These are phyloP conservation scores for Neodiprion virginianus DNA, from an alignment of 1,140 invertebrate genomes.

Conservation along the genomic window DNA sequence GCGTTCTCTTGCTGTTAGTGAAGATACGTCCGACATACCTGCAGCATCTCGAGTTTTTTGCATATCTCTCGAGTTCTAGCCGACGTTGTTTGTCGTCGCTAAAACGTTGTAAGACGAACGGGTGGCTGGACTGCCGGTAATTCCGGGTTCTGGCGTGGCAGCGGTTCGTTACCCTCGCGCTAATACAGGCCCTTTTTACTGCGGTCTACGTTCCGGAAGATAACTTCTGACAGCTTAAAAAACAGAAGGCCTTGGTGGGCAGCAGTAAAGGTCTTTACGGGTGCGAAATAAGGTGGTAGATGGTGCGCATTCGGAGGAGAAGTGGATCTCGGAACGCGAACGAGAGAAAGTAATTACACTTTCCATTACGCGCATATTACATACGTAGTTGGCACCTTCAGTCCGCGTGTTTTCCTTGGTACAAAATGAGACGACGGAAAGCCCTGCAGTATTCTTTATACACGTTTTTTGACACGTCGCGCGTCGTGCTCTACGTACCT, in stretches of 20 bases:
- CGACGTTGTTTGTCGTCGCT: neutral
- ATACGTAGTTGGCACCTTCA: neutral
- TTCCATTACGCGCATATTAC: neutral
- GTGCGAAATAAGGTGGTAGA: neutral
- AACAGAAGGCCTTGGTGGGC: neutral
- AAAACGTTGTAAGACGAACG: neutral
- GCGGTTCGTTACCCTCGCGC: conserved; percentile 6
- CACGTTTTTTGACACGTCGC: neutral
- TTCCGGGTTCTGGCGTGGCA: neutral
- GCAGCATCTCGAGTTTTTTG: neutral
- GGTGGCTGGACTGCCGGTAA: neutral
- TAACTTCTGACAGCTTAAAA: conserved; percentile 6
- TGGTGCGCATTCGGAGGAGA: neutral
- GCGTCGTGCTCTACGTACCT: neutral
- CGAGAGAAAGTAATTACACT: conserved; percentile 1
- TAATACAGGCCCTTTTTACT: conserved; percentile 4
- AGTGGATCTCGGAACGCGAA: neutral
- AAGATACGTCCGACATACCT: neutral
- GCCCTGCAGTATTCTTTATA: neutral
- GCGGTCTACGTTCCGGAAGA: conserved; percentile 6
- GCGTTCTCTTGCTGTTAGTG: neutral
- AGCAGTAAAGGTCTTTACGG: neutral
- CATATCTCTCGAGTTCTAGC: neutral
- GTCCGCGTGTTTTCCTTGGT: neutral
- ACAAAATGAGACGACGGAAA: neutral